Percentiles rank a stretch among this genome's conserved stretches.
These are phyloP conservation scores for Leucoraja erinaceus DNA, from an alignment of 2,113 vertebrate genomes.

Conservation along the genomic window DNA sequence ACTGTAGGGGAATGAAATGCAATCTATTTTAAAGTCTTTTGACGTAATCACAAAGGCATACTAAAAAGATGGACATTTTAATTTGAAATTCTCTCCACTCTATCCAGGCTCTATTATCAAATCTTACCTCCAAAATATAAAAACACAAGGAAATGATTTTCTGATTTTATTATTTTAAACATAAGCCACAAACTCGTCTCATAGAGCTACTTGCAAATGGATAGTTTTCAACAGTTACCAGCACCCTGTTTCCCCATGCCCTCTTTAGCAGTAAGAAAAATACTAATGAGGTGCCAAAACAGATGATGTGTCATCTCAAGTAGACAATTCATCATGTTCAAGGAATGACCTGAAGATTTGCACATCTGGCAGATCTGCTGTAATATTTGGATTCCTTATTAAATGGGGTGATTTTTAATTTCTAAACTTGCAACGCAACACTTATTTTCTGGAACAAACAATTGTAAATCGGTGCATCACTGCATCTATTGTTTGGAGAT, in stretches of 20 bases:
- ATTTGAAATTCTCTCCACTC: neutral
- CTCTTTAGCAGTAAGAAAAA: neutral
- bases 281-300: neutral
- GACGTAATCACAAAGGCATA: neutral
- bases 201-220: neutral
- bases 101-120: neutral
- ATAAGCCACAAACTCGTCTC: neutral
- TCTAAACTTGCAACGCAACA: neutral
- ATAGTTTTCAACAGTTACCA: neutral
- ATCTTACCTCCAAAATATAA: slow-evolving; percentile 3
- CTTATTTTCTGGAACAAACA: neutral
- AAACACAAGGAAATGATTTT: neutral
- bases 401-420: neutral
- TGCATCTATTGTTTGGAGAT: neutral
- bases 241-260: neutral
- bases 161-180: slow-evolving; percentile 2
- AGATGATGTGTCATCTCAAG: neutral
- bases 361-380: neutral
- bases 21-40: neutral
- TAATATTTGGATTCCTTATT: neutral
- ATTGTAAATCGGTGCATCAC: neutral
- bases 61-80: slow-evolving; percentile 12
- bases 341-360: neutral
- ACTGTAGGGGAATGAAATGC: neutral
- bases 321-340: neutral